phyloP scores from a whole-genome alignment of 1,140 invertebrate species.

The Sycophaga agraensis region DNA sequence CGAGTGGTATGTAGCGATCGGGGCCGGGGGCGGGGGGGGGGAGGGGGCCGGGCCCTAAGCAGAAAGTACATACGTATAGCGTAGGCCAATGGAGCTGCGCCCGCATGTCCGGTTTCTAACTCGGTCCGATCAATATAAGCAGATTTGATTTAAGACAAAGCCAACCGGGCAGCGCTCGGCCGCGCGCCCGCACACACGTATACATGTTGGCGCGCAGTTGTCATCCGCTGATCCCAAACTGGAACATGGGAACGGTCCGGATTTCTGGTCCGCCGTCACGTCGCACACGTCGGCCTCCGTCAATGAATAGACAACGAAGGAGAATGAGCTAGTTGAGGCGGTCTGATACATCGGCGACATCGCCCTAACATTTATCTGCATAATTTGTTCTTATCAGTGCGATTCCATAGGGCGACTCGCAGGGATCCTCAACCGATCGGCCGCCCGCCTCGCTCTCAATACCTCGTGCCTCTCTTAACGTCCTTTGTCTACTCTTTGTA shows the following conservation, averaged over 20 bases:
- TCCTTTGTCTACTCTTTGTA: no score
- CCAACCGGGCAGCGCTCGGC: background rate
- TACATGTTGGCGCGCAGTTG: no score
- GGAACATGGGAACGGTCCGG: conserved; percentile 53
- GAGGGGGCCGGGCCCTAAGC: no score
- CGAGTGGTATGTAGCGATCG: no score
- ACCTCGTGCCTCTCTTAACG: no score
- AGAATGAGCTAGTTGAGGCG: conserved; percentile 53
- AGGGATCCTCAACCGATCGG: no score
- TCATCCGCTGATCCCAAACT: conserved; percentile 35
- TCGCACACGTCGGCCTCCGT: conserved; percentile 48
- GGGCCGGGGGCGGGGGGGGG: no score
- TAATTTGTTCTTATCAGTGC: conserved; percentile 54
- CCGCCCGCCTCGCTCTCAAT: no score
- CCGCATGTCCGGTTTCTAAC: conserved; percentile 27
- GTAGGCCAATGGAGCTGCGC: conserved; percentile 9
- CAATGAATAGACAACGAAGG: conserved; percentile 56
- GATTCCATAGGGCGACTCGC: no score
- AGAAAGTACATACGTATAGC: no score
- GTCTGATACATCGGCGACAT: conserved; percentile 55
- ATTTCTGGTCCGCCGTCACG: conserved; percentile 54
- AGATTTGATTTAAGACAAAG: conserved; percentile 27
- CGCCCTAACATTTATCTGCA: conserved; percentile 55
- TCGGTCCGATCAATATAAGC: conserved; percentile 16
- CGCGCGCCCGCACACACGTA: no score